A percentile compares a stretch with the other conserved stretches of the same genome.
Conservation (phyloP, 2,888 invertebrate species). For the Habrosyne pyritoides region DNA sequence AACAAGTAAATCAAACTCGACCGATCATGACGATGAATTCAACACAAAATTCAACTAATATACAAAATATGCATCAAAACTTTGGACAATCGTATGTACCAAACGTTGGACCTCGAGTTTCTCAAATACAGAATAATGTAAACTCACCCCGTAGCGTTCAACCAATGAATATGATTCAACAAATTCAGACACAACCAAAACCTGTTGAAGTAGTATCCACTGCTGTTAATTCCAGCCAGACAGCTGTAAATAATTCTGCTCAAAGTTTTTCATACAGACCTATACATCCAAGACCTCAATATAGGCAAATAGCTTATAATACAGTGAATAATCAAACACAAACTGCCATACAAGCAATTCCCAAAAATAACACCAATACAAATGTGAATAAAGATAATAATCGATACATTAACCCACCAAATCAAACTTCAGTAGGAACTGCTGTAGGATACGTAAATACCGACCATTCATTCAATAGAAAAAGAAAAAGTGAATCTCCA, state of each 20-base stretch:
- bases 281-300: constrained; percentile 59
- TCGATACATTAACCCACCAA: constrained; percentile 17
- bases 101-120: constrained; percentile 32
- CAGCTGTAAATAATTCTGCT: constrained; percentile 14
- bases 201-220: constrained; percentile 17
- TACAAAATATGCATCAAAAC: constrained; percentile 17
- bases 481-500: constrained; percentile 71
- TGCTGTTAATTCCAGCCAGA: constrained; percentile 9
- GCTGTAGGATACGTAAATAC: constrained; percentile 19
- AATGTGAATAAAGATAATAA: constrained; percentile 17
- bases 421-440: constrained; percentile 23
- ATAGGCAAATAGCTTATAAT: constrained; percentile 14
- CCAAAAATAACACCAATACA: constrained; percentile 5
- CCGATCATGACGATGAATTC: constrained; percentile 10
- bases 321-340: constrained; percentile 10
- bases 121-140: constrained; percentile 18
- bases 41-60: constrained; percentile 10
- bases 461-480: constrained; percentile 42
- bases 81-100: constrained; percentile 32
- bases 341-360: constrained; percentile 9
- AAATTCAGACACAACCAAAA: constrained; percentile 18
- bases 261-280: constrained; percentile 54
- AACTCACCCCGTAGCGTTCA: constrained; percentile 16
- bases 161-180: constrained; percentile 19
- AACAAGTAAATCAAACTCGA: constrained; percentile 16